These are phyloP conservation scores for Centropus unirufus DNA, from an alignment of 2,113 vertebrate species.

Conservation along the genomic window DNA sequence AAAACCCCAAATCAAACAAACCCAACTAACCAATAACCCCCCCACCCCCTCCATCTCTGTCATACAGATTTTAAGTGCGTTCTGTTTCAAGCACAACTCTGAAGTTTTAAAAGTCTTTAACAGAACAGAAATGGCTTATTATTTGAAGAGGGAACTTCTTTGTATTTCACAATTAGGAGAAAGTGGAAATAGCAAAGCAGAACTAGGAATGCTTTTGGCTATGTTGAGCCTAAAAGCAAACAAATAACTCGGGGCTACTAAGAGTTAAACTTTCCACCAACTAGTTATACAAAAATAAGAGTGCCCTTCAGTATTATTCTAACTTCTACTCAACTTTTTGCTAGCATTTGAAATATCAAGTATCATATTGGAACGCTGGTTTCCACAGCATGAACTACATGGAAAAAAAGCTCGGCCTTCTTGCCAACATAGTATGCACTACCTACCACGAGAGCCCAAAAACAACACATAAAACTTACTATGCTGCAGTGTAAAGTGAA, in stretches of 20 bases:
- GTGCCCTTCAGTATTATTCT: slow-evolving; percentile 15
- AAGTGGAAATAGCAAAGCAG: not conserved
- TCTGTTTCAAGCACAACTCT: not conserved
- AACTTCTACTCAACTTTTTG: slow-evolving; percentile 48
- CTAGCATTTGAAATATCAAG: slow-evolving; percentile 45
- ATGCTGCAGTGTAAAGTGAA: slow-evolving; percentile 17
- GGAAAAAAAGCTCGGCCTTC: slow-evolving; percentile 47
- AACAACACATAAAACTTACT: slow-evolving; percentile 57
- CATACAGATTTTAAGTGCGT: not conserved
- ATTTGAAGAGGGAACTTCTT: not conserved
- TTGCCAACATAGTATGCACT: slow-evolving; percentile 42
- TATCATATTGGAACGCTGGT: slow-evolving; percentile 2
- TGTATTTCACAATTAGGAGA: not conserved
- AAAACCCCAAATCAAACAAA: no score
- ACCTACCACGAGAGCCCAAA: slow-evolving; percentile 49
- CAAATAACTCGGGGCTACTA: not conserved
- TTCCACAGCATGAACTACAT: slow-evolving; percentile 63
- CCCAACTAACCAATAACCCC: not conserved
- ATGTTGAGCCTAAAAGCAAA: not conserved
- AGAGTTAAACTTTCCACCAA: not conserved
- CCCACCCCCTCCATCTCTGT: not conserved
- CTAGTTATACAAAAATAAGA: not conserved
- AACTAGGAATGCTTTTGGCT: not conserved
- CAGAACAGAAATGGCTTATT: not conserved
- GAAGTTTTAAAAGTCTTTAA: not conserved